A percentile compares a stretch with the other conserved stretches of the same genome.
Evolutionary conservation across 2,797 vertebrate genomes (phyloP).

Genomic region (Spizella passerina): DNA sequence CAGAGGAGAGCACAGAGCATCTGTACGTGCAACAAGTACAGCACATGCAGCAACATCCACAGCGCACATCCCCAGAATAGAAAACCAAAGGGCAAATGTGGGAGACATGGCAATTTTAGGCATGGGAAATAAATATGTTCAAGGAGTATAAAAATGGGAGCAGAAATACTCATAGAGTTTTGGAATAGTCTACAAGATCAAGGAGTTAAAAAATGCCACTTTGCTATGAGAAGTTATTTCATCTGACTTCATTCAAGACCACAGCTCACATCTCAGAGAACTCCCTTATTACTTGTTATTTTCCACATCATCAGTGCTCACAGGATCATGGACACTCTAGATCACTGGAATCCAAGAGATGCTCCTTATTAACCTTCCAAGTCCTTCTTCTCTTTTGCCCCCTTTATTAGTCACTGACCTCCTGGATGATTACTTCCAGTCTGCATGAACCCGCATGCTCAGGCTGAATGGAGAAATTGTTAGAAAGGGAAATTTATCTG

Average conservation of each 20-base stretch:
- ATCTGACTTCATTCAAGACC: neutral
- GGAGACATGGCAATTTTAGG: neutral
- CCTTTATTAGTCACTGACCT: neutral
- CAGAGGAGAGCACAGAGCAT: neutral
- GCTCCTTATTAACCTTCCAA: neutral
- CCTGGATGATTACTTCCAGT: neutral
- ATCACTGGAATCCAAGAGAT: neutral
- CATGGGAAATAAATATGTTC: neutral
- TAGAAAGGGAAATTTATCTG: neutral
- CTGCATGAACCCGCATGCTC: rapidly evolving
- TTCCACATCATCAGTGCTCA: neutral
- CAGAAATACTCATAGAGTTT: neutral
- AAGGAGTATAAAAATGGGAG: neutral
- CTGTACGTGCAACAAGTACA: neutral
- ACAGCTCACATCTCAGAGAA: neutral
- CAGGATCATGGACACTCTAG: neutral
- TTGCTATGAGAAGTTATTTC: neutral
- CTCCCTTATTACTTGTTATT: neutral
- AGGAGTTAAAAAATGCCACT: neutral
- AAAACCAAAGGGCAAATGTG: neutral
- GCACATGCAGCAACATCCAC: neutral
- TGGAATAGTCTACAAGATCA: neutral
- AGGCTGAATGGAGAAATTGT: neutral
- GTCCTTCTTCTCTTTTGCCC: neutral
- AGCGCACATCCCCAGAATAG: neutral